Evolutionary conservation across 2,888 invertebrate genomes (phyloP), one percentile per base, ranked within the genome.

Genomic region (Cataglyphis albicans): DNA sequence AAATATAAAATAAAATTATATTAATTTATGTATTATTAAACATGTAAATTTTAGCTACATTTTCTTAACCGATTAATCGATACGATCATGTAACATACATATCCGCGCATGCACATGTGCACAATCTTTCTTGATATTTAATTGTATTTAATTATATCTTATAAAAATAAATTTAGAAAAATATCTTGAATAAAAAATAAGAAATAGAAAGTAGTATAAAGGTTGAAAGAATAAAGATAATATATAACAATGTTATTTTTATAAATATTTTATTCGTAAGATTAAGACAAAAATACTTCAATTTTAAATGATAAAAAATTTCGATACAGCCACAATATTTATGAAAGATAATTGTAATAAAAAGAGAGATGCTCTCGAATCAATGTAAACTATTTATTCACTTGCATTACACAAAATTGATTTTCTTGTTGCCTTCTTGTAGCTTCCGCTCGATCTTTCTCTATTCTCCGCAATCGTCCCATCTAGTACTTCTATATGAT

Each of bases 191-290:
- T 18, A 7, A 61, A 3, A 6, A 63, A 63, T 18, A 9, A 41
- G n/a, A 12, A 3, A 32, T n/a, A 52, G 9, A 15, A 25, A n/a
- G 25, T 0, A 29, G 0, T 32, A 1, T 74, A 18, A 64, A 48
- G n/a, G 9, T 70, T 52, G 52, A 52, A 65, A 25, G 1, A 12
- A 52, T 74, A 3, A 7, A 61, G 29, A 44, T 61, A 35, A 25
- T 38, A 38, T 21, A 55, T n/a, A 48, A 61, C 12, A 59, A 55
- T 41, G n/a, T 52, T 52, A 52, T 52, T n/a, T 52, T 52, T n/a
- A 52, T 29, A 29, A 29, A 29, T 32, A 41, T 55, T 55, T 76
- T 65, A 76, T 76, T 65, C 25, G 15, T 41, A 41, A 67, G n/a
- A 57, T 57, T 29, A 3, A 21, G 15, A 64, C 3, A 65, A 74